Conservation (phyloP, 2,113 vertebrate genomes). For the Pan troglodytes region DNA sequence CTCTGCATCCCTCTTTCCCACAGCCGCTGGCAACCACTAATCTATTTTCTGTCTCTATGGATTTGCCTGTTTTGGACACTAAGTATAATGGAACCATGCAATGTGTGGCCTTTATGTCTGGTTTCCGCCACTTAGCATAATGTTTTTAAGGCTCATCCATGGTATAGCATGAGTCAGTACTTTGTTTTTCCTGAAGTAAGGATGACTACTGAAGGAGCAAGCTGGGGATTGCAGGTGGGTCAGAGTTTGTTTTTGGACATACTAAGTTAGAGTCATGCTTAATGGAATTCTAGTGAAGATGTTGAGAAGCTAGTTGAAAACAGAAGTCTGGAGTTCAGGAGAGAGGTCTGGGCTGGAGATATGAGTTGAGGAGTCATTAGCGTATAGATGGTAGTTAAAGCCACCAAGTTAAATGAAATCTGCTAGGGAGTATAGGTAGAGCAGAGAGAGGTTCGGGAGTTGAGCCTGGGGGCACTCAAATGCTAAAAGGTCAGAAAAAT, state of each 20-base stretch:
- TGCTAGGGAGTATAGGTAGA: neutral
- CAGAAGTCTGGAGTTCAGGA: neutral
- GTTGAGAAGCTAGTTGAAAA: neutral
- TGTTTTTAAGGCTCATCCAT: neutral
- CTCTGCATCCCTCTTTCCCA: neutral
- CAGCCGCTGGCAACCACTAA: too few relatives aligned
- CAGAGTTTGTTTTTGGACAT: neutral
- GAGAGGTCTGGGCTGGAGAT: neutral
- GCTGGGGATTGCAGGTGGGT: neutral
- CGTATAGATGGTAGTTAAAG: slow-evolving; percentile 25
- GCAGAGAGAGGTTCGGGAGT: neutral
- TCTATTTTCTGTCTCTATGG: neutral
- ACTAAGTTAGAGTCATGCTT: neutral
- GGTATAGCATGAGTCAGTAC: neutral
- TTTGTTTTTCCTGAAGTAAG: neutral
- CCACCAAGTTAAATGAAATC: neutral
- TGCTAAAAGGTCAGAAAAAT: neutral
- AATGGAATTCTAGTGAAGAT: neutral
- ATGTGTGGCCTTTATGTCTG: neutral
- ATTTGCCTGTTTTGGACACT: neutral
- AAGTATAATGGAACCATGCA: neutral
- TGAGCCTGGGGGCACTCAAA: neutral
- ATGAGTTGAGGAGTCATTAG: neutral
- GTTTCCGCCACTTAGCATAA: neutral
- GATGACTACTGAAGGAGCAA: neutral